Evolutionary conservation across 1,140 invertebrate genomes (phyloP).

Genomic region (Carposina sasakii): DNA sequence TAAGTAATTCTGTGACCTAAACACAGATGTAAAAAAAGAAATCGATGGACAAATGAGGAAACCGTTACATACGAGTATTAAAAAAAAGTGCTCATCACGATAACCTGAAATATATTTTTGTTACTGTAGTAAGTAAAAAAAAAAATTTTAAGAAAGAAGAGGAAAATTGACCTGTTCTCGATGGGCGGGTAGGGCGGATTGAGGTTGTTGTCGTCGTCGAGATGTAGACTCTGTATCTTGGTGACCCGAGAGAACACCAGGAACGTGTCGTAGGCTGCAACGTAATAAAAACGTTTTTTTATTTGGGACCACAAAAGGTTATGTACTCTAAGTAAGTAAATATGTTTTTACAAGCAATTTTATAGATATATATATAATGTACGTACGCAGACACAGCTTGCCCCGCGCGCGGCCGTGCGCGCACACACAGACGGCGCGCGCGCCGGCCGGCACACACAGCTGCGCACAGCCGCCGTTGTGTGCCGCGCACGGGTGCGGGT

Average conservation of each 20-base stretch:
- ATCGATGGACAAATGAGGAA: no score
- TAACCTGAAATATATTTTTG: neutral
- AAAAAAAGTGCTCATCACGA: neutral
- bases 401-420: constrained; percentile 81
- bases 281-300: neutral
- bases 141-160: neutral
- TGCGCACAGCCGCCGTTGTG: constrained; percentile 84
- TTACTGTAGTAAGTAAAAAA: neutral
- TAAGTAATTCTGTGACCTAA: no score
- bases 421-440: constrained; percentile 79
- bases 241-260: constrained; percentile 83
- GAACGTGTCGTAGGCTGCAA: constrained; percentile 81
- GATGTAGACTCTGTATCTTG: constrained; percentile 83
- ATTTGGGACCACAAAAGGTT: no score
- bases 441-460: constrained; percentile 85
- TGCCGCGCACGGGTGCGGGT: constrained; percentile 76
- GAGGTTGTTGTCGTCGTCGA: constrained; percentile 79
- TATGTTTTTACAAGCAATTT: no score
- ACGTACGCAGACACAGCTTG: constrained; percentile 76
- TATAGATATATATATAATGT: no score
- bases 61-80: no score
- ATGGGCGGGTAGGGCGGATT: constrained; percentile 86
- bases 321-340: no score
- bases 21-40: no score
- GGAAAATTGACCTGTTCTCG: constrained; percentile 69